Percentiles rank a stretch among this genome's conserved stretches.
These are phyloP conservation scores for Leptura quadrifasciata DNA, from an alignment of 2,888 invertebrate species.

Conservation along the genomic window DNA sequence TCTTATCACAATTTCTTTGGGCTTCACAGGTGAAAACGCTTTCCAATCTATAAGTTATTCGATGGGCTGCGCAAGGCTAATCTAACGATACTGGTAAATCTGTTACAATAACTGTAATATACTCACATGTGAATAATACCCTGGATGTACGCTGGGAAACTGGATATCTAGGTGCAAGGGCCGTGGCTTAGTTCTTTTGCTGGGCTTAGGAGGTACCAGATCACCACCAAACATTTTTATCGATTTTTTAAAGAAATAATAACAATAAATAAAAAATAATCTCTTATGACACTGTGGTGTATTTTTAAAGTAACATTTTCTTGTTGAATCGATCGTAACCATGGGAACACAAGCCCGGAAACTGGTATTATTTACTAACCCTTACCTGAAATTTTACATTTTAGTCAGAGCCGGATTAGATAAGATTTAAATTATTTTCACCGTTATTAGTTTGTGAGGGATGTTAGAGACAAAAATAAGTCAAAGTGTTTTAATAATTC, in stretches of 20 bases:
- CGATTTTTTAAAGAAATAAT: slow-evolving; percentile 12
- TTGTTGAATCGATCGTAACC: slow-evolving; percentile 37
- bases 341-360: slow-evolving; percentile 29
- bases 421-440: neutral
- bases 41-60: no score
- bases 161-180: slow-evolving; percentile 49
- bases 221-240: slow-evolving; percentile 50
- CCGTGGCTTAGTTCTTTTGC: slow-evolving; percentile 35
- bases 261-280: slow-evolving; percentile 25
- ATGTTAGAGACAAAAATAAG: no score
- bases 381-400: neutral
- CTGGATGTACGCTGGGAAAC: slow-evolving; percentile 46
- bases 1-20: no score
- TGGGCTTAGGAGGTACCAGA: slow-evolving; percentile 42
- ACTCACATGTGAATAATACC: slow-evolving; percentile 52
- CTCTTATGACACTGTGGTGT: slow-evolving; percentile 9
- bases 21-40: no score
- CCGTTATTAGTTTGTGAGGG: neutral
- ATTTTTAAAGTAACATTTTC: slow-evolving; percentile 11
- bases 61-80: no score
- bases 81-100: no score
- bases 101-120: neutral
- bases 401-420: neutral
- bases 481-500: no score
- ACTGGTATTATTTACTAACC: slow-evolving; percentile 12